Percentiles rank a stretch among this genome's conserved stretches.
These are phyloP conservation scores for Dicerorhinus sumatrensis DNA, from an alignment of 2,113 vertebrate species.

Conservation along the genomic window DNA sequence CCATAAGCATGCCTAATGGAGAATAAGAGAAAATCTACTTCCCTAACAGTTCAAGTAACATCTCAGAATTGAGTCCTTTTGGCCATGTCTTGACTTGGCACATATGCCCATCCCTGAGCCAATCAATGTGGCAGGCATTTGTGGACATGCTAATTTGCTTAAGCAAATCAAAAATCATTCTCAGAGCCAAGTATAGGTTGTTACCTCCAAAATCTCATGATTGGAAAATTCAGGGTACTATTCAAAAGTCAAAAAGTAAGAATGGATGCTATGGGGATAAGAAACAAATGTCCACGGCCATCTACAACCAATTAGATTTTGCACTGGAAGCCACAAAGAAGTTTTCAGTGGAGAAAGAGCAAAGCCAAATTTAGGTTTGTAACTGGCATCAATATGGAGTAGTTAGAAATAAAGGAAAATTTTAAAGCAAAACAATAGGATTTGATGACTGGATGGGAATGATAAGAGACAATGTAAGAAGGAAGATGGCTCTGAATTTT, in stretches of 20 bases:
- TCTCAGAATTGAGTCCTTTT: neutral
- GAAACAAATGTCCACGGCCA: neutral
- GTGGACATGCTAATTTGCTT: neutral
- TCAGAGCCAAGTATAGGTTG: neutral
- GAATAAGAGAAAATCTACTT: neutral
- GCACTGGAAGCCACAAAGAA: neutral
- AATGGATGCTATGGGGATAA: neutral
- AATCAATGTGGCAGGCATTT: neutral
- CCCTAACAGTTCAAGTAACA: neutral
- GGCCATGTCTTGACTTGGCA: neutral
- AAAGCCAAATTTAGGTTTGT: neutral
- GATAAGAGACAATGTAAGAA: neutral
- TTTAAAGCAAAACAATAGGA: constrained; percentile 15
- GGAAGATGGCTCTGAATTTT: neutral
- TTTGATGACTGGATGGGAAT: neutral
- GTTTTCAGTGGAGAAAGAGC: neutral
- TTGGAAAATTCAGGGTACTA: neutral
- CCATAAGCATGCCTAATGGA: neutral
- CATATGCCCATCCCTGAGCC: neutral
- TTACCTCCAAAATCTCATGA: neutral
- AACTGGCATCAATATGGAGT: neutral
- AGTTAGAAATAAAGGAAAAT: neutral
- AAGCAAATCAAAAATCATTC: neutral
- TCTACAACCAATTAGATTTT: neutral
- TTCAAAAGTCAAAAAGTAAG: constrained; percentile 5